phyloP scores from a whole-genome alignment of 2,888 invertebrate genomes.

The Oligia fasciuncula region DNA sequence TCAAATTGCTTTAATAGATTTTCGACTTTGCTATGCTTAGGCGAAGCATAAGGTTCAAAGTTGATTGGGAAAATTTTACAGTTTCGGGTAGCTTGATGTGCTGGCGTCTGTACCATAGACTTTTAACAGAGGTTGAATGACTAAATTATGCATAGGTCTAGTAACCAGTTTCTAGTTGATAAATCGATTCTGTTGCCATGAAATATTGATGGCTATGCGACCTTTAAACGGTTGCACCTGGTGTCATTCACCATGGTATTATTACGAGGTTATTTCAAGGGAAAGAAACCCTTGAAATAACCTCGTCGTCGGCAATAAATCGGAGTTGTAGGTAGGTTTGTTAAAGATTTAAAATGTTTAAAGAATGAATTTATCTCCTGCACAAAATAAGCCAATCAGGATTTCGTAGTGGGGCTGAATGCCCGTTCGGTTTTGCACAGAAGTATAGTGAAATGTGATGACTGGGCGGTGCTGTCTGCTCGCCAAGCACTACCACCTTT shows the following conservation, averaged over 20 bases:
- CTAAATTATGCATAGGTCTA: constrained; percentile 30
- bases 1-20: no score
- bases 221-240: constrained; percentile 46
- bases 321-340: background rate
- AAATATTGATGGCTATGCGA: constrained; percentile 20
- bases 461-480: background rate
- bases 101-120: no score
- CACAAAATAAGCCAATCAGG: no score
- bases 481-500: background rate
- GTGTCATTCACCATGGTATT: constrained; percentile 1
- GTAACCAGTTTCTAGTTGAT: constrained; percentile 16
- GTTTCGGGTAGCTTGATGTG: no score
- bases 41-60: no score
- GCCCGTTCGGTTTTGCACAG: background rate
- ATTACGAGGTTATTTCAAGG: background rate
- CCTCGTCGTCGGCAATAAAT: background rate
- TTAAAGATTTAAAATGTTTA: background rate
- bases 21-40: no score
- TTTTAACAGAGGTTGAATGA: constrained; percentile 13
- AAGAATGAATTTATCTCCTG: background rate
- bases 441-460: background rate
- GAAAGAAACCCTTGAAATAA: background rate
- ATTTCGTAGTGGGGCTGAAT: background rate
- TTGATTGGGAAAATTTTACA: no score
- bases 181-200: constrained; percentile 36